Conservation (phyloP, 2,888 invertebrate genomes). For the Brenthis daphne region DNA sequence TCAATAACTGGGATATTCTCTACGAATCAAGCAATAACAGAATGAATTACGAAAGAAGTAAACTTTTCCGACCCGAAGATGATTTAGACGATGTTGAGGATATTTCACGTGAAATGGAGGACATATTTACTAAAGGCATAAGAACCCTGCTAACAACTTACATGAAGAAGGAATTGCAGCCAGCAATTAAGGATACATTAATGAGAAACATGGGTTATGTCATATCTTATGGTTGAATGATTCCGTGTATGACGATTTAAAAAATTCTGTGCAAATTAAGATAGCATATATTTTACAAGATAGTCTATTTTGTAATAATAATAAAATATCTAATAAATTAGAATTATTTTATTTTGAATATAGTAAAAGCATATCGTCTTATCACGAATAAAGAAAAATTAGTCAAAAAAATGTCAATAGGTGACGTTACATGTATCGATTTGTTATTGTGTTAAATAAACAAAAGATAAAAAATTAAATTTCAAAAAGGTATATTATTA, state of each 20-base stretch:
- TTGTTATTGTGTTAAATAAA: too few relatives aligned
- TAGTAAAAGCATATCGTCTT: too few relatives aligned
- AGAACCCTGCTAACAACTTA: slow-evolving; percentile 90
- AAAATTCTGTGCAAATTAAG: background rate
- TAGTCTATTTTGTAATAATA: background rate
- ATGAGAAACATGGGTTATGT: slow-evolving; percentile 95
- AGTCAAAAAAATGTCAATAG: too few relatives aligned
- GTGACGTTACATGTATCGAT: too few relatives aligned
- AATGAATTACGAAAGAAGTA: slow-evolving; percentile 73
- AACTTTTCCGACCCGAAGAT: slow-evolving; percentile 76
- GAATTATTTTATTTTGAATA: background rate
- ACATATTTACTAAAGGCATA: slow-evolving; percentile 92
- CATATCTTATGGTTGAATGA: slow-evolving; percentile 88
- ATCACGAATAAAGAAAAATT: too few relatives aligned
- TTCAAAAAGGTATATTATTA: too few relatives aligned
- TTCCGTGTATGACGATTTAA: slow-evolving; percentile 6
- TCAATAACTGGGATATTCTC: slow-evolving; percentile 63
- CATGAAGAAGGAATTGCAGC: slow-evolving; percentile 91
- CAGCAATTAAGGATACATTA: slow-evolving; percentile 92
- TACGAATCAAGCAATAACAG: slow-evolving; percentile 65
- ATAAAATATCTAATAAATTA: background rate
- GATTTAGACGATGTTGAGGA: slow-evolving; percentile 84
- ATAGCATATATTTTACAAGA: slow-evolving; percentile 7
- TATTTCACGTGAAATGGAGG: slow-evolving; percentile 91
- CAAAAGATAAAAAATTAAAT: too few relatives aligned